Evolutionary conservation across 2,888 invertebrate species (phyloP), one percentile per base, ranked within the genome.

Genomic region (Teinopalpus imperialis): DNA sequence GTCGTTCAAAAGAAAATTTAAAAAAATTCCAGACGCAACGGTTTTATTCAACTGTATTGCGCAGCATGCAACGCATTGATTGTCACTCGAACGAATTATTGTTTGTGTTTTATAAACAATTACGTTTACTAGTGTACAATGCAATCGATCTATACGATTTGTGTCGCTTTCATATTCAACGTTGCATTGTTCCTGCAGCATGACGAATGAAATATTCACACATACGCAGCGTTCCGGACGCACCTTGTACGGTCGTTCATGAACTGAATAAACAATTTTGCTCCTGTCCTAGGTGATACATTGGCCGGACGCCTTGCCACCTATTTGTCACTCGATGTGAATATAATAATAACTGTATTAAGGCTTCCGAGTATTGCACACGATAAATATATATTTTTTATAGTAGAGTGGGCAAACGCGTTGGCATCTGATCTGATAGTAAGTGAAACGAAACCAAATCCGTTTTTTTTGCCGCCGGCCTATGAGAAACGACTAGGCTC

Each of bases 161-260:
- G 63, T 60, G 66, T 70, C 47, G 43, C 43, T 51, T 49, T 54
- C 43, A 53, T 52, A 50, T 52, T 31, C 36, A 44, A 40, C 37
- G 40, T 31, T 37, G 48, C 27, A 42, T 49, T 51, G 48, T 43
- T 41, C 27, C 10, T 39, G 27, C 12, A 12, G 23, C 14, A 37
- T 43, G 43, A 36, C 30, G 43, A 47, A 40, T 49, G 30, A 24
- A 43, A 30, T 43, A 39, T 13, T 43, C n/a, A 43, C 8, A 35
- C 26, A 27, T 42, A 34, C 21, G n/a, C 18, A 14, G 18, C 36
- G 23, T 23, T 31, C 46, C 46, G 46, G 35, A 35, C 41, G 41
- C 23, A 23, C 23, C 29, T 21, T 13, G 4, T 34, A 7, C 20
- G 34, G 35, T 21, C 14, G 21, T 27, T 20, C 41, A 37, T 26